phyloP scores from a whole-genome alignment of 2,888 invertebrate genomes.

The Amiota communis region DNA sequence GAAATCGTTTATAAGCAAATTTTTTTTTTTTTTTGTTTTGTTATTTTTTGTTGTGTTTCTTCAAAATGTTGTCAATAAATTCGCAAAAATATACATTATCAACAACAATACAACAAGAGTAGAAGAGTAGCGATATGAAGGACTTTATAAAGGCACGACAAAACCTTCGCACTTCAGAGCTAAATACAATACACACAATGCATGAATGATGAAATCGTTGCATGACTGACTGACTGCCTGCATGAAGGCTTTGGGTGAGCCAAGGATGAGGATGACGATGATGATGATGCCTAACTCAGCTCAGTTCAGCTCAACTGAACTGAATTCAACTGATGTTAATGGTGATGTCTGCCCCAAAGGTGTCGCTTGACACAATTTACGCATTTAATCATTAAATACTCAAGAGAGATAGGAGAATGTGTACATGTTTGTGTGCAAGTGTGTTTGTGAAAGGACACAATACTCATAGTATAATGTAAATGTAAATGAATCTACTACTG shows the following conservation, averaged over 20 bases:
- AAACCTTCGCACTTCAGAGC: background rate
- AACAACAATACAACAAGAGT: no score
- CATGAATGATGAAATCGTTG: background rate
- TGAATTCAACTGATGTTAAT: no score
- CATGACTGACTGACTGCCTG: no score
- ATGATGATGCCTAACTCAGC: no score
- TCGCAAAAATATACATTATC: no score
- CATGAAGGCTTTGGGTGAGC: no score
- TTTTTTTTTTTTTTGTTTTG: no score
- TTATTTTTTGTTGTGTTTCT: no score
- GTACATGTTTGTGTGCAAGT: background rate
- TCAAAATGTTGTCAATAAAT: no score
- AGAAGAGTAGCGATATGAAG: no score
- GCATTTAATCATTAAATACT: conserved; percentile 70
- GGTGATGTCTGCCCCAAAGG: background rate
- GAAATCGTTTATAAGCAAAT: background rate
- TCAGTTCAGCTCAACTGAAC: no score
- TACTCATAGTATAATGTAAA: conserved; percentile 1
- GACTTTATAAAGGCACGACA: background rate
- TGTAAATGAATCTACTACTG: conserved; percentile 2
- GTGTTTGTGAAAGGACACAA: background rate
- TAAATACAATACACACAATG: background rate
- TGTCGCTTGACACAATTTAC: conserved; percentile 67
- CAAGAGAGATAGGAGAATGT: conserved; percentile 14
- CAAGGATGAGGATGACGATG: no score